Evolutionary conservation across 2,797 vertebrate genomes (phyloP).

Genomic region (Gymnothorax reevesii): DNA sequence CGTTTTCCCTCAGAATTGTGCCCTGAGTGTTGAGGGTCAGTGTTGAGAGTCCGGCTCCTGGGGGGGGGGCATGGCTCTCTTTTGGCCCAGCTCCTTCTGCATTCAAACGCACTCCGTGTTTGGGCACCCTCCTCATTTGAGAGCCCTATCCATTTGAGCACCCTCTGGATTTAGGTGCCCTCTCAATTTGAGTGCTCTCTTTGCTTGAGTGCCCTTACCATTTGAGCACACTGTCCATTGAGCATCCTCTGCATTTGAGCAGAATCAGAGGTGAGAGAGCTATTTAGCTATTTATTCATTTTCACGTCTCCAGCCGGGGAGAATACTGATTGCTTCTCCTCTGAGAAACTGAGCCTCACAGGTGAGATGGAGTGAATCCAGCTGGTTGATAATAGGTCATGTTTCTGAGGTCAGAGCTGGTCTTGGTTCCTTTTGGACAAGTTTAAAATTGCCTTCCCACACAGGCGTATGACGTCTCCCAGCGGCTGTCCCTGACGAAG

Average conservation of each 20-base stretch:
- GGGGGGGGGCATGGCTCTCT: no score
- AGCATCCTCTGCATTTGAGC: not conserved
- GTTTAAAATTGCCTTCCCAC: not conserved
- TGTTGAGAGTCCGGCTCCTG: no score
- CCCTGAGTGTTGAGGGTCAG: no score
- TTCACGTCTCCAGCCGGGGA: not conserved
- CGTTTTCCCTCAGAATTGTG: no score
- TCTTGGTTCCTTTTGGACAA: not conserved
- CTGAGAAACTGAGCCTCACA: conserved; percentile 27
- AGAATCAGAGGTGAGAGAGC: not conserved
- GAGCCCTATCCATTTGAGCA: no score
- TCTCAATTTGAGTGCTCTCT: no score
- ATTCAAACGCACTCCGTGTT: no score
- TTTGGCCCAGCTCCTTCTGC: no score
- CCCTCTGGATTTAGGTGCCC: no score
- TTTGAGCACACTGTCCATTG: no score
- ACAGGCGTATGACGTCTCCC: not conserved
- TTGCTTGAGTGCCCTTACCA: no score
- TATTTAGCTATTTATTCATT: not conserved
- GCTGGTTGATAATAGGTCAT: conserved; percentile 21
- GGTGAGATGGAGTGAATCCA: not conserved
- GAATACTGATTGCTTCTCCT: conserved; percentile 31
- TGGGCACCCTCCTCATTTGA: no score
- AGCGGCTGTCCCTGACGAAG: not conserved
- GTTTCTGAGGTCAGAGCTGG: conserved; percentile 26